Percentiles rank a stretch among this genome's conserved stretches.
Evolutionary conservation across 2,113 vertebrate genomes (phyloP).

Genomic region (Rhipidura dahli): DNA sequence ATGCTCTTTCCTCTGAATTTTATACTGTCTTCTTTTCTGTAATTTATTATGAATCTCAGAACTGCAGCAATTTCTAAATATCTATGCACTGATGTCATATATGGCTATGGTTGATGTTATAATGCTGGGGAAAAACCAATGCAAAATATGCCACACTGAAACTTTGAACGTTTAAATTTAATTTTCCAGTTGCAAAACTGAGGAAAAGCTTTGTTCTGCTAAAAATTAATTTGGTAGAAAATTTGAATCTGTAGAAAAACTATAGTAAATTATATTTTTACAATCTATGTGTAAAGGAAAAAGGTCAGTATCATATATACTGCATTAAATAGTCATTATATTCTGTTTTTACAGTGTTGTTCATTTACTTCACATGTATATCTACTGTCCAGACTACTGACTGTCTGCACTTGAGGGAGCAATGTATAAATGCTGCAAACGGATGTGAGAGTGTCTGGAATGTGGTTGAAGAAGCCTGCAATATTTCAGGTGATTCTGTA

Average conservation of each 20-base stretch:
- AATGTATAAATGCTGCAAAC: constrained; percentile 41
- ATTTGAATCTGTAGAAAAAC: not conserved
- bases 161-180: not conserved
- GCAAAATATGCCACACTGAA: not conserved
- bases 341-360: constrained; percentile 60
- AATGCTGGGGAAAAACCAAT: not conserved
- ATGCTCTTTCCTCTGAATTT: not conserved
- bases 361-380: constrained; percentile 14
- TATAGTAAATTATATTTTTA: not conserved
- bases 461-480: constrained; percentile 64
- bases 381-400: constrained; percentile 15
- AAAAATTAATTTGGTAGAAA: not conserved
- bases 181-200: not conserved
- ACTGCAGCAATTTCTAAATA: not conserved
- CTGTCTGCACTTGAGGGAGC: constrained; percentile 58
- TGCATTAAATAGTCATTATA: not conserved
- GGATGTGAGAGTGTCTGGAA: constrained; percentile 65
- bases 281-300: not conserved
- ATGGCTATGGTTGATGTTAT: not conserved
- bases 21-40: not conserved
- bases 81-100: not conserved
- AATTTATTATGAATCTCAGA: not conserved
- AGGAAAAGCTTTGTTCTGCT: not conserved
- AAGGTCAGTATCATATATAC: not conserved
- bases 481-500: constrained; percentile 66